A percentile compares a stretch with the other conserved stretches of the same genome.
Conservation (phyloP, 2,888 invertebrate species). For the Troides oblongomaculatus region DNA sequence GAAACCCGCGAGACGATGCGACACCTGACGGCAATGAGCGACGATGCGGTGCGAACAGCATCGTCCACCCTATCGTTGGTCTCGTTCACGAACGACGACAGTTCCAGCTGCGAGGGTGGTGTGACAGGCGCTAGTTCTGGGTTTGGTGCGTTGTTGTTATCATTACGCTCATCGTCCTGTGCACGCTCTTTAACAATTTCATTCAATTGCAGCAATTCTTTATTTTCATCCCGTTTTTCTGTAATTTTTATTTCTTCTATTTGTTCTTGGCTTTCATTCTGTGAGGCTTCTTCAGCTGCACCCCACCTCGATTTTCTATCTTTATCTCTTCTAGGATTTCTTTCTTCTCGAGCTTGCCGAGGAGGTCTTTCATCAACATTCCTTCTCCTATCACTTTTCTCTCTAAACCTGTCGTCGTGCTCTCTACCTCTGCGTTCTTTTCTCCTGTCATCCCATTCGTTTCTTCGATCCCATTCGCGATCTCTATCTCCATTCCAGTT, state of each 20-base stretch:
- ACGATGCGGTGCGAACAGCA: not conserved
- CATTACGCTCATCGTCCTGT: not conserved
- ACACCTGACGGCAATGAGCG: not conserved
- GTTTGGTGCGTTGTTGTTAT: not conserved
- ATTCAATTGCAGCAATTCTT: conserved; percentile 2
- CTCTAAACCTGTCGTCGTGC: conserved; percentile 51
- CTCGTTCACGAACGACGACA: too few species aligned
- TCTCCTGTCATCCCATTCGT: conserved; percentile 60
- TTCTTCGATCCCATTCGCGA: conserved; percentile 52
- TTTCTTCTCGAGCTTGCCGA: conserved; percentile 39
- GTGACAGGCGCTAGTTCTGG: not conserved
- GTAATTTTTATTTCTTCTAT: not conserved
- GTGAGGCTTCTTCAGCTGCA: conserved; percentile 52
- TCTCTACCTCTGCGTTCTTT: conserved; percentile 51
- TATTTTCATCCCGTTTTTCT: not conserved
- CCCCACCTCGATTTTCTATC: conserved; percentile 74
- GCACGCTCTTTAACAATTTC: not conserved
- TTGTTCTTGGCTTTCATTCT: conserved; percentile 19
- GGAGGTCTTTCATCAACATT: conserved; percentile 47
- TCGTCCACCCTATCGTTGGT: not conserved
- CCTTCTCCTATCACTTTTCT: conserved; percentile 48
- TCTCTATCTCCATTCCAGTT: conserved; percentile 61
- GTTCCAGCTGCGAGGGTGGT: too few species aligned
- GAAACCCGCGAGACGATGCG: not conserved
- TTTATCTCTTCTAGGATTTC: conserved; percentile 52